These are phyloP conservation scores for Drosophila multiciliata DNA, from an alignment of 2,888 invertebrate species.

Conservation along the genomic window DNA sequence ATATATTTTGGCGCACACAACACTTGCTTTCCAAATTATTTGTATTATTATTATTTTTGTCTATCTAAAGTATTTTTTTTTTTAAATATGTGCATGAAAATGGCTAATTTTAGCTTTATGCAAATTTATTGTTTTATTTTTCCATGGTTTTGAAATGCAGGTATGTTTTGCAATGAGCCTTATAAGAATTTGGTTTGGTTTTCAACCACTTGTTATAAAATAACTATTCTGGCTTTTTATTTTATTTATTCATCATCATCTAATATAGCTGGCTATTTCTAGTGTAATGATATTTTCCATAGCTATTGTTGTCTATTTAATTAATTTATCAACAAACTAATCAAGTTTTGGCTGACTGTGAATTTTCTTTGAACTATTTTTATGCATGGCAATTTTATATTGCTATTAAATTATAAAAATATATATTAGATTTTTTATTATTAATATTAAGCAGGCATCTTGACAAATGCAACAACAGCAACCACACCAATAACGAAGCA, in stretches of 20 bases:
- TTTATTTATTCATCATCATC: neutral
- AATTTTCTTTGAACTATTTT: neutral
- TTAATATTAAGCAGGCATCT: constrained; percentile 64
- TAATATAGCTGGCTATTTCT: neutral
- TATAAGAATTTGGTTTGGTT: neutral
- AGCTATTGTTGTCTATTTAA: neutral
- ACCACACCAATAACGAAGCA: constrained; percentile 14
- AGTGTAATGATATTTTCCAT: neutral
- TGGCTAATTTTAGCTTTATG: neutral
- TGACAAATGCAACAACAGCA: constrained; percentile 44
- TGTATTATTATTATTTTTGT: neutral
- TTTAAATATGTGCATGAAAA: neutral
- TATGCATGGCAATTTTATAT: neutral
- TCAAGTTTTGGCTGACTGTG: neutral
- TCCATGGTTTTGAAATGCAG: neutral
- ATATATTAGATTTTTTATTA: neutral
- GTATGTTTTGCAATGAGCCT: no score
- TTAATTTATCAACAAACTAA: neutral
- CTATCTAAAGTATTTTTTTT: neutral
- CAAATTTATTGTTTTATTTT: neutral
- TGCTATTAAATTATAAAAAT: neutral
- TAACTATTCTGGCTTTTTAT: neutral
- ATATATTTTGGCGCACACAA: constrained; percentile 26
- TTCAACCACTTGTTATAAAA: neutral
- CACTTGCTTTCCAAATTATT: constrained; percentile 6